Base-by-base conservation (phyloP, 1,140 invertebrate species). In the Drosophila erecta region DNA sequence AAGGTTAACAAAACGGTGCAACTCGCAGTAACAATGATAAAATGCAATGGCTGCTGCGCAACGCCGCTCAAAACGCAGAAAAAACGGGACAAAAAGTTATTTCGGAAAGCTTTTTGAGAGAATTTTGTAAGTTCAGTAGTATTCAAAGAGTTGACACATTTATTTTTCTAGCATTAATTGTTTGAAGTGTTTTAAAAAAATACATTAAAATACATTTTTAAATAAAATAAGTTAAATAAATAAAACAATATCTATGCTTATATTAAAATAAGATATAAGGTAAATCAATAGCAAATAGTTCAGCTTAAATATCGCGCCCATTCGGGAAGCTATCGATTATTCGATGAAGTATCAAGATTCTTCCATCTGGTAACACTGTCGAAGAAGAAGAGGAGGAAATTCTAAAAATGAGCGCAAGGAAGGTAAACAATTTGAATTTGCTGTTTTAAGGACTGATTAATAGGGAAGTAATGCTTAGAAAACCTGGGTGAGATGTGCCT, bases 381-480 rank as follows among this genome's bases (percentile, higher is more conserved):
- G 40, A 46, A 11, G 3, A 33, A 20, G 12, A 53, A 30, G 30
- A 30, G 8, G 8, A 30, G 2, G 2, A 8, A 58, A 67, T 0
- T 35, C 10, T 10, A 14, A 20, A 73, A 53, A 89, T 87, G 83
- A 89, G 79, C 79, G 83, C 84, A 70, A 53, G 81, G 60, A 87
- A 84, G 83, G 84, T 87, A 79, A 87, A 87, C 60, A 84, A 67
- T 76, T 79, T 76, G 58, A 61, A 76, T 51, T 70, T 65, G 15
- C 10, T 12, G 10, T 38, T 14, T 10, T 22, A 8, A 24, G 12
- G 4, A 1, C 0, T 35, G 5, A 20, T 41, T 43, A 12, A 11
- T 20, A 43, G 8, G 7, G 3, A 17, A 20, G 15, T 38, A 24
- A n/a, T 17, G 22, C 3, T 24, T 22, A 44, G 84, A 83, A 87